Base-by-base conservation (phyloP, 2,797 vertebrate species). In the Microctenopoma steveboyesi region DNA sequence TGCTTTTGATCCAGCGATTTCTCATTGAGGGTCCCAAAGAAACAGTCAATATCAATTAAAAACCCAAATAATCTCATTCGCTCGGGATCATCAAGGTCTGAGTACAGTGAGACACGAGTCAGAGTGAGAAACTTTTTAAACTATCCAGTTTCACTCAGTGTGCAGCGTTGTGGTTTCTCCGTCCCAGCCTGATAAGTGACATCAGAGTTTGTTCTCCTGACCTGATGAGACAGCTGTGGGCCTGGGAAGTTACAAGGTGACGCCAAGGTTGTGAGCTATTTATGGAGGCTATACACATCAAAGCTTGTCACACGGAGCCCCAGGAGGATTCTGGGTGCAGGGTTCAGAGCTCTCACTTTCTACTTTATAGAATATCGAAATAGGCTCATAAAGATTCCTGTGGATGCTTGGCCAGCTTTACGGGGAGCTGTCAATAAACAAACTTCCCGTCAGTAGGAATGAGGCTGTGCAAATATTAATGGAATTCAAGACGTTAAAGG, bases 391-490 rank as follows among this genome's bases (percentile, higher is more conserved):
- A 70, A 61, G 48, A 64, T 45, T 61, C 30, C 14, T 61, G 16
- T 30, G 59, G 57, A 73, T 39, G 74, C 74, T 70, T 63, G 50
- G 64, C 79, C 86, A 83, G 82, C 79, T 73, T 67, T 43, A 67
- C 28, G 47, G 65, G 64, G 74, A 79, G 28, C 54, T 64, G 61
- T 52, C 61, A 69, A 77, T 63, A 59, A 81, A 87, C 81, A 72
- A 88, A 84, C 22, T 60, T 64, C 33, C 69, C 75, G 72, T 83
- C 40, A 76, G 63, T 76, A 78, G 79, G 70, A 47, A 48, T 37
- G 51, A 81, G 58, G 70, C 42, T 64, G 61, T 62, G 53, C 55
- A 76, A 78, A 78, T 79, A 72, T 79, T 82, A 85, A 86, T 82
- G 61, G 56, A 57, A 74, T 64, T 74, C 50, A 70, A 74, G 64